A percentile compares a stretch with the other conserved stretches of the same genome.
Evolutionary conservation across 2,113 vertebrate species (phyloP).

Genomic region (Grammomys dolichurus): DNA sequence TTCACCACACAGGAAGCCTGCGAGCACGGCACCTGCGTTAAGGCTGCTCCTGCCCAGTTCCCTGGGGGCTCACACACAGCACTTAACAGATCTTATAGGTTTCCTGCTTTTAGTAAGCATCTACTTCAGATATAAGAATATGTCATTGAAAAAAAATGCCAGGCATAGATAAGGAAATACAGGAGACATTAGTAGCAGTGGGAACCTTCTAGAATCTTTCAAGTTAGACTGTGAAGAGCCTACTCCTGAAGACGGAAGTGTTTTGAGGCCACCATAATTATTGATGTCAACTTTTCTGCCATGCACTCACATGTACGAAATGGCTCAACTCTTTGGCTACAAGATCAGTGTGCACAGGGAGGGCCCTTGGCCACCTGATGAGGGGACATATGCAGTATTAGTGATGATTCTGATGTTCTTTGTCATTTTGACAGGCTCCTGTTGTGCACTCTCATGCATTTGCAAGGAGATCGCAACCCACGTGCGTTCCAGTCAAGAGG

Average conservation of each 20-base stretch:
- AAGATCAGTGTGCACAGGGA: neutral
- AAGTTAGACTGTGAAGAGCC: neutral
- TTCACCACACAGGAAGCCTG: neutral
- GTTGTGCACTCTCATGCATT: neutral
- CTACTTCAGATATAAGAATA: neutral
- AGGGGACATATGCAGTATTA: neutral
- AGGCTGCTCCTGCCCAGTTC: neutral
- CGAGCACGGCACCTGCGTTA: neutral
- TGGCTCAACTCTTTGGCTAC: neutral
- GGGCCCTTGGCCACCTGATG: neutral
- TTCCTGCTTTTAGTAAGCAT: slow-evolving; percentile 12
- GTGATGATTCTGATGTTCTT: neutral
- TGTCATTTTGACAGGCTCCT: neutral
- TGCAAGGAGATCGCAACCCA: too few species aligned
- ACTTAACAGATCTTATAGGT: neutral
- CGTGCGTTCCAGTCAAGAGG: neutral
- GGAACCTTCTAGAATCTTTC: neutral
- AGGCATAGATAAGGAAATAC: neutral
- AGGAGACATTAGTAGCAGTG: neutral
- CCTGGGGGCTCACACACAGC: neutral
- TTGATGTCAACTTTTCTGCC: neutral
- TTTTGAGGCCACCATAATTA: neutral
- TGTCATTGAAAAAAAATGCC: neutral
- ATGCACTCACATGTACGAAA: neutral
- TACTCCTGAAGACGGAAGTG: neutral